phyloP scores from a whole-genome alignment of 2,888 invertebrate genomes.

The Caenorhabditis macrosperma region DNA sequence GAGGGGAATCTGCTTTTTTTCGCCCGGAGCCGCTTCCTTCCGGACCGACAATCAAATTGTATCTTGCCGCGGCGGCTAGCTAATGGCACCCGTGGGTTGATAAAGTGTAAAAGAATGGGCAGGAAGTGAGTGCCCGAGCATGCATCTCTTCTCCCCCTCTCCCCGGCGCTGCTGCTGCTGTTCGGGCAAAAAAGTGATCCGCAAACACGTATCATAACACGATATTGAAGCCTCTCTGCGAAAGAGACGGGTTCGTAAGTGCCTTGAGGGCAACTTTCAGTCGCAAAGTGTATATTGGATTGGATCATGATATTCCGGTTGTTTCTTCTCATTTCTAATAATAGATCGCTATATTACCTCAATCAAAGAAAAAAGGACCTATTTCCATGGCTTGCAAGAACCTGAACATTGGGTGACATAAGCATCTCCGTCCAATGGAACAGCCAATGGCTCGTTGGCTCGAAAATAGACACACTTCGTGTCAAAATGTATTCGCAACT shows the following conservation, averaged over 20 bases:
- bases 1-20: not conserved
- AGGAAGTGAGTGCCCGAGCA: slow-evolving; percentile 51
- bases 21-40: slow-evolving; percentile 11
- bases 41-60: slow-evolving; percentile 49
- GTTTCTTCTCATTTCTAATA: not conserved
- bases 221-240: slow-evolving; percentile 39
- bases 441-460: no score
- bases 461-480: not conserved
- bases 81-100: slow-evolving; percentile 58
- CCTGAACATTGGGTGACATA: no score
- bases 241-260: slow-evolving; percentile 32
- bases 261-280: slow-evolving; percentile 24
- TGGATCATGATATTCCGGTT: not conserved
- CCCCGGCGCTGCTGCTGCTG: slow-evolving; percentile 48
- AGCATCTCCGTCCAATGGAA: no score
- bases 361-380: not conserved
- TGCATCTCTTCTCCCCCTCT: slow-evolving; percentile 21
- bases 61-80: slow-evolving; percentile 36
- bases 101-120: slow-evolving; percentile 60
- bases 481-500: not conserved
- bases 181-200: slow-evolving; percentile 55
- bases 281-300: slow-evolving; percentile 1
- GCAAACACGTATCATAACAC: slow-evolving; percentile 55
- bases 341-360: not conserved
- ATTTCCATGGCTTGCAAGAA: no score